Evolutionary conservation across 2,888 invertebrate genomes (phyloP).

Genomic region (Norana najaformis): DNA sequence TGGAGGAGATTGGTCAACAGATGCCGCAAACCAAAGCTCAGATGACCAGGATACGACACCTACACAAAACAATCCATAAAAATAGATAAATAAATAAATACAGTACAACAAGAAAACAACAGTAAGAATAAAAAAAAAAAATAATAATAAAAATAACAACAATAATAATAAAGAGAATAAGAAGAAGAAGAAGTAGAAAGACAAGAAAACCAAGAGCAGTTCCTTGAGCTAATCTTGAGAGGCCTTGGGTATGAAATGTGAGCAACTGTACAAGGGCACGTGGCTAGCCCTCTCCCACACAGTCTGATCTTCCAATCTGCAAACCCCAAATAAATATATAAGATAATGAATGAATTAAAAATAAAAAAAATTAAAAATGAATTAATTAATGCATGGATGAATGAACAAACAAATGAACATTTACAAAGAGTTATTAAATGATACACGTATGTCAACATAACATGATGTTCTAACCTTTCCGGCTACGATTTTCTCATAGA

Average conservation of each 20-base stretch:
- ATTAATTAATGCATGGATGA: not conserved
- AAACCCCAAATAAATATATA: not conserved
- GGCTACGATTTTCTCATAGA: constrained; percentile 99
- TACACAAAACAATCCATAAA: constrained; percentile 64
- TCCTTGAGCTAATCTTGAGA: not conserved
- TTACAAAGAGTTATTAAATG: not conserved
- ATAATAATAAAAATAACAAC: not conserved
- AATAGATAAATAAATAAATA: not conserved
- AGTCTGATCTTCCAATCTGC: too few species aligned
- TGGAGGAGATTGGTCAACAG: constrained; percentile 80
- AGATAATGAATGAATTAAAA: not conserved
- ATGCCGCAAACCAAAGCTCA: constrained; percentile 77
- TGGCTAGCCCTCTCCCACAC: too few species aligned
- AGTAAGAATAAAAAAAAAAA: not conserved
- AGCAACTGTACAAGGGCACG: too few species aligned
- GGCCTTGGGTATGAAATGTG: too few species aligned
- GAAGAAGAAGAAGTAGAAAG: not conserved
- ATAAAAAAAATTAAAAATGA: not conserved
- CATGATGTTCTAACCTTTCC: constrained; percentile 77
- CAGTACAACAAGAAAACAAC: not conserved
- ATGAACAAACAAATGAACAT: too few species aligned
- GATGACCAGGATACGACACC: constrained; percentile 62
- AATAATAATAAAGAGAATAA: not conserved
- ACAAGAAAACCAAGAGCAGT: not conserved
- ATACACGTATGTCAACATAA: not conserved